A percentile compares a stretch with the other conserved stretches of the same genome.
These are phyloP conservation scores for Cosmia trapezina DNA, from an alignment of 2,888 invertebrate species.

Conservation along the genomic window DNA sequence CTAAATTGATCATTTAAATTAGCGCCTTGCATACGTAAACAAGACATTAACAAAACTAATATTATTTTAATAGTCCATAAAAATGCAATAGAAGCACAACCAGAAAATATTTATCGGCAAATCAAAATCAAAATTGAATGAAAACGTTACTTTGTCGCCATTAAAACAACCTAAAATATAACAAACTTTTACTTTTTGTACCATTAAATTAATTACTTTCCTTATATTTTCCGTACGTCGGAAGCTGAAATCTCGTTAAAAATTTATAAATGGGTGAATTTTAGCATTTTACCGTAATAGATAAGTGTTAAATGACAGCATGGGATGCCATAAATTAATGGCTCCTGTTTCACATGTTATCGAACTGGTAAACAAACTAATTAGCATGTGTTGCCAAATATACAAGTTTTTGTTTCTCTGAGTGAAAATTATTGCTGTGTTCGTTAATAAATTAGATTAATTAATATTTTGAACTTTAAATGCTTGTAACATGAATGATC, in stretches of 20 bases:
- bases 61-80: conserved; percentile 30
- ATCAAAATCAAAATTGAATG: conserved; percentile 26
- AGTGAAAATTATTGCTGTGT: conserved; percentile 41
- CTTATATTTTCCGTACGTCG: conserved; percentile 65
- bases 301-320: conserved; percentile 58
- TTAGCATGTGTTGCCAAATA: conserved; percentile 63
- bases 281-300: conserved; percentile 68
- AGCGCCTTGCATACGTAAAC: conserved; percentile 1
- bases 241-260: conserved; percentile 67
- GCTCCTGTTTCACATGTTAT: conserved; percentile 58
- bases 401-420: conserved; percentile 39
- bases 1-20: conserved; percentile 21
- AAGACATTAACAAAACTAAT: conserved; percentile 34
- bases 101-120: conserved; percentile 52
- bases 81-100: conserved; percentile 32
- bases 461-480: conserved; percentile 38
- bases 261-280: conserved; percentile 74
- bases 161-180: conserved; percentile 48
- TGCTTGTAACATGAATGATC: conserved; percentile 5
- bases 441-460: conserved; percentile 52
- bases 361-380: conserved; percentile 45
- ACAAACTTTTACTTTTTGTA: conserved; percentile 63
- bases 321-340: conserved; percentile 54
- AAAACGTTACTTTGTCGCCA: conserved; percentile 66
- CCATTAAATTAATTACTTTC: conserved; percentile 56